These are phyloP conservation scores for Actinostola sp. DNA, from an alignment of 92 coral and sea anemone genomes.

Conservation along the genomic window DNA sequence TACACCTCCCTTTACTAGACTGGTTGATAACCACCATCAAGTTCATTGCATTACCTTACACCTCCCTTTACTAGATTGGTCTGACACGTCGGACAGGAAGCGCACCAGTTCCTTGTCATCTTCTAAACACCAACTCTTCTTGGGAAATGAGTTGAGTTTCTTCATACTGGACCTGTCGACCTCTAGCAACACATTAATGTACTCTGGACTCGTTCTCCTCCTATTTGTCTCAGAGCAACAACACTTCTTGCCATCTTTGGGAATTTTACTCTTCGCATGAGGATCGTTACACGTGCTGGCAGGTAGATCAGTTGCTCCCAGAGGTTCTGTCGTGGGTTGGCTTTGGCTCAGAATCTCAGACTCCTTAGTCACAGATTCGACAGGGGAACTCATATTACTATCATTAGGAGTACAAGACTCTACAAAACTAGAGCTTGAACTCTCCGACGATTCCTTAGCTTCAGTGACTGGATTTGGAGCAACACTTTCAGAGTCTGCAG, in stretches of 20 bases:
- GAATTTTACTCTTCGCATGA: background rate
- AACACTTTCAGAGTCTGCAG: background rate
- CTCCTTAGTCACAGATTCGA: background rate
- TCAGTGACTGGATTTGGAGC: too few species aligned
- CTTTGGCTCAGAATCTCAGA: too few species aligned
- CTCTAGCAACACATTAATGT: conserved; percentile 41
- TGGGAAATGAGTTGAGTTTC: conserved; percentile 47
- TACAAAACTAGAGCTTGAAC: too few species aligned
- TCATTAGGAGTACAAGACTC: too few species aligned
- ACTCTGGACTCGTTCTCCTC: conserved; percentile 3
- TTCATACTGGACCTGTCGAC: conserved; percentile 65
- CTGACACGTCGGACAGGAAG: conserved; percentile 69
- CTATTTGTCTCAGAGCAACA: background rate
- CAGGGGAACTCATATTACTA: background rate
- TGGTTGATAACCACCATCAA: too few species aligned
- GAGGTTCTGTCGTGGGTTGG: background rate
- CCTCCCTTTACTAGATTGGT: conserved; percentile 68
- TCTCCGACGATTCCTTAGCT: background rate
- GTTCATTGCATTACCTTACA: conserved; percentile 74
- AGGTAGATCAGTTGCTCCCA: background rate
- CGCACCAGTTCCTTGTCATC: conserved; percentile 81
- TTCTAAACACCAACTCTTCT: conserved; percentile 72
- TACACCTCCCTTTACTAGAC: too few species aligned
- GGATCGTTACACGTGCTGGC: background rate
- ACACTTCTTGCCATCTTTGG: background rate